phyloP scores from a whole-genome alignment of 2,797 vertebrate species.

The Artibeus jamaicensis region DNA sequence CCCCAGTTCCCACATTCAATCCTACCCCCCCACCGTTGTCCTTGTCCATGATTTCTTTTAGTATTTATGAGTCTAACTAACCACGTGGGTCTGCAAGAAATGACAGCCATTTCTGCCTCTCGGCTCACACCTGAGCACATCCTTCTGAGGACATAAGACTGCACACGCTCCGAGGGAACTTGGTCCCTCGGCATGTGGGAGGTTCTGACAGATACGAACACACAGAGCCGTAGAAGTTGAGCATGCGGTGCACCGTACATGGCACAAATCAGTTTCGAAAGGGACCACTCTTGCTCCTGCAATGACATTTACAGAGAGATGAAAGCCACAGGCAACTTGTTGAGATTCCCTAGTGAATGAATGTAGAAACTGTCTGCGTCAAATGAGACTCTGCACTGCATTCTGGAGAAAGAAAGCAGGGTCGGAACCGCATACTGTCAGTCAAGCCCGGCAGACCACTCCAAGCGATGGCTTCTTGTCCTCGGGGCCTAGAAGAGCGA shows the following conservation, averaged over 20 bases:
- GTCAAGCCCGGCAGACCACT: too few relatives aligned
- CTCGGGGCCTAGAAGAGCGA: neutral
- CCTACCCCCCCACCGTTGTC: too few relatives aligned
- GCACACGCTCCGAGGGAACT: rapidly evolving
- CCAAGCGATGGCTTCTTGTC: neutral
- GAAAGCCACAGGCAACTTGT: neutral
- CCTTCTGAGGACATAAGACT: neutral
- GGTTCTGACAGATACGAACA: rapidly evolving
- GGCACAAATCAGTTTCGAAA: neutral
- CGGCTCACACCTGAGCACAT: neutral
- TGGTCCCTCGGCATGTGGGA: neutral
- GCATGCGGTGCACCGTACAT: rapidly evolving
- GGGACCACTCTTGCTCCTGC: neutral
- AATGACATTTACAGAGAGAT: neutral
- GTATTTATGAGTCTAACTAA: neutral
- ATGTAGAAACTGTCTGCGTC: neutral
- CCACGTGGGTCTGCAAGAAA: neutral
- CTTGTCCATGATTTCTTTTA: neutral
- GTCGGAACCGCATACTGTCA: neutral
- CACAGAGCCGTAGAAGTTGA: neutral
- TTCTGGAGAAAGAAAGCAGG: neutral
- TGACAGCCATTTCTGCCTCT: neutral
- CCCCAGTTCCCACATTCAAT: too few relatives aligned
- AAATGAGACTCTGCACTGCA: neutral
- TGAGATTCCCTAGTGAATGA: neutral